phyloP scores from a whole-genome alignment of 2,797 vertebrate species.

The Sardinella longiceps region DNA sequence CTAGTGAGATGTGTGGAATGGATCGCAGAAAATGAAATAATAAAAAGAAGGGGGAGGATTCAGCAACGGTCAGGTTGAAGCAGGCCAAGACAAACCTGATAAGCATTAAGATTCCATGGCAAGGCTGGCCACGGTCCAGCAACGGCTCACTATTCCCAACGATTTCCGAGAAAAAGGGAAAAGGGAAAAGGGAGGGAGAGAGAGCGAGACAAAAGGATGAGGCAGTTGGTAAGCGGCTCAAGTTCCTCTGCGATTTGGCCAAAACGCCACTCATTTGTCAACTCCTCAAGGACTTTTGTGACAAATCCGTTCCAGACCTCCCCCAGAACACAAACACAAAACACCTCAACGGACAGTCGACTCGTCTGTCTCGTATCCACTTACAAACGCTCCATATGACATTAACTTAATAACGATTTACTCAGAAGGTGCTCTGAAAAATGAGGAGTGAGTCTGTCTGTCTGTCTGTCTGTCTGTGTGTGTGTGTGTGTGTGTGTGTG shows the following conservation, averaged over 20 bases:
- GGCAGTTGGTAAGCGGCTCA: constrained; percentile 2
- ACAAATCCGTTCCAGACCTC: not conserved
- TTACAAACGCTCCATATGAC: not conserved
- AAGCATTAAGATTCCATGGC: constrained; percentile 10
- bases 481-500: not conserved
- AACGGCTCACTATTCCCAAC: not conserved
- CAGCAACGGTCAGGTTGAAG: constrained; percentile 1
- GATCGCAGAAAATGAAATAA: constrained; percentile 51
- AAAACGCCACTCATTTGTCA: not conserved
- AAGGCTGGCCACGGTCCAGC: not conserved
- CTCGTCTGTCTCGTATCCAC: not conserved
- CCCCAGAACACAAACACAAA: not conserved
- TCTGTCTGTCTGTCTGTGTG: not conserved
- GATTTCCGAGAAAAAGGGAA: not conserved
- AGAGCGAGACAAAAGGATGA: constrained; percentile 22
- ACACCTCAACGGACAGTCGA: not conserved
- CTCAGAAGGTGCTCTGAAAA: not conserved
- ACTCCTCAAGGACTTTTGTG: not conserved
- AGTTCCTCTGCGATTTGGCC: not conserved
- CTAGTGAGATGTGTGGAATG: constrained; percentile 51
- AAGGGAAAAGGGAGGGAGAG: not conserved
- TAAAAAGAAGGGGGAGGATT: constrained; percentile 41
- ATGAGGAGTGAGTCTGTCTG: not conserved
- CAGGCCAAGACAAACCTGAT: constrained; percentile 23
- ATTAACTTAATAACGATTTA: not conserved